Conservation (phyloP, 2,888 invertebrate genomes). For the Cylindroiulus punctatus region DNA sequence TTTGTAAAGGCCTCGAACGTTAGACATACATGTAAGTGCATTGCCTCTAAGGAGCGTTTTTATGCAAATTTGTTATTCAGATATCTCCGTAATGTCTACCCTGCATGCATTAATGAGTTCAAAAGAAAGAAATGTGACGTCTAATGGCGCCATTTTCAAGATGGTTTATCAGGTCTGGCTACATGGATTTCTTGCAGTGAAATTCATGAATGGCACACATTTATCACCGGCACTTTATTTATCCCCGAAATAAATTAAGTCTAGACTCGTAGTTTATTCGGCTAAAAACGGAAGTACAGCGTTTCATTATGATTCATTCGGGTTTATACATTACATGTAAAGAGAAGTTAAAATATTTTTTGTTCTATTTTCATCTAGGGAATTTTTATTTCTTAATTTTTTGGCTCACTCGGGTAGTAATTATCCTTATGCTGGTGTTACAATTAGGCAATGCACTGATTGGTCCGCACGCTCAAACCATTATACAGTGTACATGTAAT, state of each 20-base stretch:
- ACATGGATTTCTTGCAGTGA: background rate
- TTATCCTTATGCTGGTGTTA: background rate
- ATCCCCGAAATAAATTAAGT: background rate
- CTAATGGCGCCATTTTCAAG: background rate
- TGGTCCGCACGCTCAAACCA: too few relatives aligned
- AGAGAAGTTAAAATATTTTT: background rate
- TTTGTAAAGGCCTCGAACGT: too few relatives aligned
- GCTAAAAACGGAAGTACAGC: background rate
- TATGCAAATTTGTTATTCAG: too few relatives aligned
- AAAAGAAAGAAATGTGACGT: too few relatives aligned
- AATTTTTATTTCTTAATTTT: background rate
- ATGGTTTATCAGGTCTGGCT: slow-evolving; percentile 11
- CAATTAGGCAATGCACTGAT: background rate
- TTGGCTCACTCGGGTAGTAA: too few relatives aligned
- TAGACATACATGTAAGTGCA: too few relatives aligned
- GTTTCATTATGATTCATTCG: background rate
- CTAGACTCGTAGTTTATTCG: background rate
- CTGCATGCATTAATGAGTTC: too few relatives aligned
- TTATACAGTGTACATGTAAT: too few relatives aligned
- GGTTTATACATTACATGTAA: too few relatives aligned
- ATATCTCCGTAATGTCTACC: too few relatives aligned
- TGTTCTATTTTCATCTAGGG: background rate
- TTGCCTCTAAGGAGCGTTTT: too few relatives aligned
- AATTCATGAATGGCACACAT: slow-evolving; percentile 28
- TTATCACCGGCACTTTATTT: slow-evolving; percentile 24